Evolutionary conservation across 2,113 vertebrate genomes (phyloP).

Genomic region (Ammodytes dubius): DNA sequence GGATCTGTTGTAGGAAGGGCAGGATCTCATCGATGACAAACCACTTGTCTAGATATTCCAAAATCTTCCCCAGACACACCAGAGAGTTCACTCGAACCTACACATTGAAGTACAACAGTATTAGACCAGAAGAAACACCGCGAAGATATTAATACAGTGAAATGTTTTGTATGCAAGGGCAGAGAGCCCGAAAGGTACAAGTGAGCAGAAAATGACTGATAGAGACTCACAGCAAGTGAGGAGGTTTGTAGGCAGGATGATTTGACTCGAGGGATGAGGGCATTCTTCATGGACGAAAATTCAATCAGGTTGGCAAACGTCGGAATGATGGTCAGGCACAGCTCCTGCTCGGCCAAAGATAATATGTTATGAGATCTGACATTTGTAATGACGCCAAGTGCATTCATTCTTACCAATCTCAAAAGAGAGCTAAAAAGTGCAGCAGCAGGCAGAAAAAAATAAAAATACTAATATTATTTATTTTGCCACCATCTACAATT

Average conservation of each 20-base stretch:
- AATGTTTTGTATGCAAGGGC: not conserved
- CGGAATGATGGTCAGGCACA: conserved; percentile 98
- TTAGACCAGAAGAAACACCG: not conserved
- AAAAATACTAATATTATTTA: not conserved
- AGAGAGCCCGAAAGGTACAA: not conserved
- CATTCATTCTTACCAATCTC: not conserved
- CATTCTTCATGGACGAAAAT: conserved; percentile 99
- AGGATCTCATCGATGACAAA: conserved; percentile 98
- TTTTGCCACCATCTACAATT: not conserved
- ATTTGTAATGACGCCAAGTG: not conserved
- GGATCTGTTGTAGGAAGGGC: conserved; percentile 98
- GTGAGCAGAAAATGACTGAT: not conserved
- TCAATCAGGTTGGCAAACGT: conserved; percentile 99
- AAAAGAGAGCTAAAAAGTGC: not conserved
- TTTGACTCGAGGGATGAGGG: conserved; percentile 97
- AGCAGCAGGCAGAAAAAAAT: not conserved
- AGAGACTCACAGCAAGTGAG: conserved; percentile 93
- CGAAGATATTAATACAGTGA: not conserved
- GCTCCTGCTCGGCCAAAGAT: conserved; percentile 86
- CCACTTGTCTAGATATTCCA: conserved; percentile 99
- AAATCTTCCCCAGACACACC: conserved; percentile 97
- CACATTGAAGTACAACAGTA: not conserved
- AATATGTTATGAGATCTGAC: conserved; percentile 13
- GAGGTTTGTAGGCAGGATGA: conserved; percentile 96
- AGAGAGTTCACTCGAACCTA: conserved; percentile 98